Evolutionary conservation across 1,140 invertebrate species (phyloP).

Genomic region (Papilio glaucus): DNA sequence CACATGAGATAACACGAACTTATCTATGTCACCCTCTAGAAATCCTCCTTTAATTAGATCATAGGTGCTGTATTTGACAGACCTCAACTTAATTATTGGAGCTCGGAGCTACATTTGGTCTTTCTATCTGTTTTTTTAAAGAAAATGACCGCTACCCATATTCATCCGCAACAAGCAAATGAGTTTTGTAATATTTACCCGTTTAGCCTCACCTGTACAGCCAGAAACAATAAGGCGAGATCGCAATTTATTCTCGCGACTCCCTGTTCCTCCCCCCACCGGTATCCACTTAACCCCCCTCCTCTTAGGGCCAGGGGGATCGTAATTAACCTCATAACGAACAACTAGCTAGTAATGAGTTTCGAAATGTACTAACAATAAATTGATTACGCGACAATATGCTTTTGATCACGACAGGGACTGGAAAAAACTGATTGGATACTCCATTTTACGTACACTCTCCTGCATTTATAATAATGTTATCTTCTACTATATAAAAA

Average conservation of each 20-base stretch:
- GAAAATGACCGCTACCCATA: too few relatives aligned
- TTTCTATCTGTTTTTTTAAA: too few relatives aligned
- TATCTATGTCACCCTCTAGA: too few relatives aligned
- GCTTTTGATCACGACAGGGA: background rate
- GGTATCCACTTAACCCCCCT: constrained; percentile 22
- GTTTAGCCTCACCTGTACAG: constrained; percentile 59
- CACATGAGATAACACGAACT: too few relatives aligned
- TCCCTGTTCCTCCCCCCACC: constrained; percentile 43
- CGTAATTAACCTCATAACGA: constrained; percentile 55
- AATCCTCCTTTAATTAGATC: too few relatives aligned
- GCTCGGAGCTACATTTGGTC: too few relatives aligned
- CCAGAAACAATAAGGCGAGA: constrained; percentile 66
- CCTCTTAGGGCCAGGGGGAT: background rate
- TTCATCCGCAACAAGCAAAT: background rate
- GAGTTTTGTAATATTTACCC: constrained; percentile 49
- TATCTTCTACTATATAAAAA: too few relatives aligned
- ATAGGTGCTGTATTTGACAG: too few relatives aligned
- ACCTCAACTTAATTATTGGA: too few relatives aligned
- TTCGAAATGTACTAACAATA: constrained; percentile 39
- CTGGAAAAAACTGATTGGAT: background rate
- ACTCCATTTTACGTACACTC: too few relatives aligned
- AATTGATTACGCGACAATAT: constrained; percentile 18
- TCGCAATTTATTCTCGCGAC: constrained; percentile 59
- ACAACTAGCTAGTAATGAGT: constrained; percentile 53
- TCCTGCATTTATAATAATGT: too few relatives aligned